These are phyloP conservation scores for Phaethon lepturus DNA, from an alignment of 2,113 vertebrate genomes.

Conservation along the genomic window DNA sequence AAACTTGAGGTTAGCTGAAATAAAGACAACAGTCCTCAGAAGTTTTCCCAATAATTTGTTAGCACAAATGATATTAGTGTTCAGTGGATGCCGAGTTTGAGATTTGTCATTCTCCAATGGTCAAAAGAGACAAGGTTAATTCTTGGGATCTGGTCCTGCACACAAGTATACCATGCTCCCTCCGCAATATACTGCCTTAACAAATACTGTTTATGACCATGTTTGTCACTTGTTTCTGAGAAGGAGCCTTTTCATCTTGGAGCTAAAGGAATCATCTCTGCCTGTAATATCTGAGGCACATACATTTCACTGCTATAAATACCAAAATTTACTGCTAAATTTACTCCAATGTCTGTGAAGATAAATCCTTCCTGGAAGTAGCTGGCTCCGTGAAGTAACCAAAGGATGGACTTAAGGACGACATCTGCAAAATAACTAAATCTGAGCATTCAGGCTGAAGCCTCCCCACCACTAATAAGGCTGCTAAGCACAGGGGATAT, in stretches of 20 bases:
- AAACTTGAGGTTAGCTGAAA: not conserved
- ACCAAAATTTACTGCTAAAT: not conserved
- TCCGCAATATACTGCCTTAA: not conserved
- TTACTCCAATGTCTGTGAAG: not conserved
- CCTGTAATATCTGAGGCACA: not conserved
- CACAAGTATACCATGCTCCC: not conserved
- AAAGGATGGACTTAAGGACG: not conserved
- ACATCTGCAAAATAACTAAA: not conserved
- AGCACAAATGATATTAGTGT: not conserved
- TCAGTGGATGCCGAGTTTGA: not conserved
- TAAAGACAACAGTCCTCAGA: not conserved
- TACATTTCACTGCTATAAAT: not conserved
- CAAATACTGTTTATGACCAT: not conserved
- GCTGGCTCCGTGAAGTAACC: not conserved
- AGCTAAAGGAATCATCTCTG: not conserved
- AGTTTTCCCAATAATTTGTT: not conserved
- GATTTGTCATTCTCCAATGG: not conserved
- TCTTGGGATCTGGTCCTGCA: not conserved
- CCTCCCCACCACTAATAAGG: not conserved
- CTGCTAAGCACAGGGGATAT: not conserved
- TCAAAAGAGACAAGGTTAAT: slow-evolving; percentile 30
- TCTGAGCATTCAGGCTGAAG: not conserved
- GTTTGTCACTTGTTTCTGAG: not conserved
- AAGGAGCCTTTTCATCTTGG: not conserved
- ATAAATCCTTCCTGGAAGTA: not conserved